Base-by-base conservation (phyloP, 1,140 invertebrate genomes). In the Pogonomyrmex barbatus region DNA sequence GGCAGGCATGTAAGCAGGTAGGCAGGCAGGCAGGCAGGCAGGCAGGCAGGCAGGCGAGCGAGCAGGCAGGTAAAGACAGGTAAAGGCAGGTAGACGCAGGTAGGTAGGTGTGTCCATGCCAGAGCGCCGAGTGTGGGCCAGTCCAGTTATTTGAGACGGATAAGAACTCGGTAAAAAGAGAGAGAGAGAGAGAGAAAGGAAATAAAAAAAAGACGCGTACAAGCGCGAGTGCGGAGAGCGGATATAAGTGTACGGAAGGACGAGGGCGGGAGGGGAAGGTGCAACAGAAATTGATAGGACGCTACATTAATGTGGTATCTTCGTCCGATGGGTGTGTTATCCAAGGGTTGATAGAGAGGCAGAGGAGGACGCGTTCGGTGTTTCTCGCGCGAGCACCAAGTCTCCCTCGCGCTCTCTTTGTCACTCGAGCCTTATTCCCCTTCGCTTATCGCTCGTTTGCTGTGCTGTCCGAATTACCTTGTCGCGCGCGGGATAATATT, bases 71-170 rank as follows among this genome's bases (percentile, higher is more conserved):
- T 67, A 81, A 68, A 60, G 52, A 56, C 79, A 82, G 79, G 79
- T 82, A 82, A 73, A 82, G 17, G 65, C 81, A 85, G 58, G 75
- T 76, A 83, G 68, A 88, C 60, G 87, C 75, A 89, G 81, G 83
- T 83, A 89, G 88, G 86, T 89, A 90, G 87, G 85, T 89, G 89
- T 91, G 63, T 90, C 84, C 45, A 68, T 42, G 67, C 77, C 56
- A 85, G 60, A 54, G 83, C 88, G 62, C 85, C 87, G 86, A 91
- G 92, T 93, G 89, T 92, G 87, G 91, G 89, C 88, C 90, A 92
- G 78, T 91, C 87, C 88, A 91, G 91, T 93, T 93, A 92, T 88
- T 88, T 67, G 82, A 91, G 89, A 90, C 68, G 91, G 87, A 91
- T 89, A 87, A 90, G 87, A 81, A 82, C 67, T 39, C 42, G 45